phyloP scores from a whole-genome alignment of 2,113 vertebrate species.

The Peromyscus maniculatus region DNA sequence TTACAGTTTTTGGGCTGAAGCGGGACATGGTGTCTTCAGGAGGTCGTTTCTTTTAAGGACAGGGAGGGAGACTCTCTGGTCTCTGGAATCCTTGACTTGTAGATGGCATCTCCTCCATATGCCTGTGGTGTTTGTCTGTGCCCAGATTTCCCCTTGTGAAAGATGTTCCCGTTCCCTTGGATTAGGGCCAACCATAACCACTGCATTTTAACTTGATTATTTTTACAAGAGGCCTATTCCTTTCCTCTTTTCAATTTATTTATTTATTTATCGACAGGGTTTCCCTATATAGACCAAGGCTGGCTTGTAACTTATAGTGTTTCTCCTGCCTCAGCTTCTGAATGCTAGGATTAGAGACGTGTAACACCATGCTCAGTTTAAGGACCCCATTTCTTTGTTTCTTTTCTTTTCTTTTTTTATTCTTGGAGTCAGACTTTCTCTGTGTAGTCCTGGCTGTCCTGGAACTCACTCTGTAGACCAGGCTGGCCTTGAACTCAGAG shows the following conservation, averaged over 20 bases:
- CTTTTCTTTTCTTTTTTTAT: too few relatives aligned
- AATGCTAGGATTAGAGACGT: neutral
- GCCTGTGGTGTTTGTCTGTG: neutral
- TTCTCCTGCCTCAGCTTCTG: neutral
- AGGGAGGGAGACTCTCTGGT: neutral
- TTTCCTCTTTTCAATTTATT: neutral
- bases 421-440: too few relatives aligned
- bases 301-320: neutral
- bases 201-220: conserved; percentile 37
- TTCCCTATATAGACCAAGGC: neutral
- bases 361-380: neutral
- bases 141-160: neutral
- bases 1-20: neutral
- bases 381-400: neutral
- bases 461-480: too few relatives aligned
- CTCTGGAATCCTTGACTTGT: neutral
- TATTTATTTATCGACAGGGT: neutral
- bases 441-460: too few relatives aligned
- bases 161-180: neutral
- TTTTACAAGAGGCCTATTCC: neutral
- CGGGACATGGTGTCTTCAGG: neutral
- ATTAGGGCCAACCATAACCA: neutral
- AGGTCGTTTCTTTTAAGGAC: neutral
- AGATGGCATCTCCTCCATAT: neutral
- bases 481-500: neutral